phyloP scores from a whole-genome alignment of 2,797 vertebrate species.

The Spea hammondii region DNA sequence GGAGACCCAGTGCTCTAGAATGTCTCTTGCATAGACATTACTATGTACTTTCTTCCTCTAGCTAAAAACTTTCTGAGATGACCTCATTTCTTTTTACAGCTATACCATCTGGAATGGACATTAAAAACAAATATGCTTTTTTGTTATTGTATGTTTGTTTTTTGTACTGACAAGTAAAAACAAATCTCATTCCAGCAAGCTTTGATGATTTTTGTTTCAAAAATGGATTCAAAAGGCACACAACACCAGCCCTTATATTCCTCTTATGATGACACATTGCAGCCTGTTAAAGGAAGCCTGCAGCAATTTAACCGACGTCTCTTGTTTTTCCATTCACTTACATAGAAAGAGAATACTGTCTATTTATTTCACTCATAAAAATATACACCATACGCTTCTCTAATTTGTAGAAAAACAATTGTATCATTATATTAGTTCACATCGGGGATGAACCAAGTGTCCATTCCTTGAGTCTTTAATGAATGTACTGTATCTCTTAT shows the following conservation, averaged over 20 bases:
- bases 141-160: background rate
- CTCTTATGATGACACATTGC: constrained; percentile 30
- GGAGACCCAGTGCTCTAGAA: too few species aligned
- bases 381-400: constrained; percentile 20
- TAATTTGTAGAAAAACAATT: constrained; percentile 9
- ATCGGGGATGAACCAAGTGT: background rate
- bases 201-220: constrained; percentile 9
- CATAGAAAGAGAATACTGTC: constrained; percentile 32
- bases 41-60: too few species aligned
- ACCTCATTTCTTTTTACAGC: background rate
- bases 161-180: background rate
- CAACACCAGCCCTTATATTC: constrained; percentile 21
- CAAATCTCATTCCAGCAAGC: constrained; percentile 1
- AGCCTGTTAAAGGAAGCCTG: constrained; percentile 1
- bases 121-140: background rate
- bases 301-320: constrained; percentile 29
- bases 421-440: constrained; percentile 8
- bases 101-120: background rate
- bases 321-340: constrained; percentile 12
- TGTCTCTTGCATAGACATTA: too few species aligned
- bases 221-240: constrained; percentile 21
- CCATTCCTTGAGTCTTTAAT: constrained; percentile 14
- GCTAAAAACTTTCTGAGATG: background rate
- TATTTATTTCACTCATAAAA: constrained; percentile 44
- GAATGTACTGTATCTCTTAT: constrained; percentile 1